Percentiles rank a stretch among this genome's conserved stretches.
phyloP scores from a whole-genome alignment of 2,113 vertebrate species.

The Cygnus atratus region DNA sequence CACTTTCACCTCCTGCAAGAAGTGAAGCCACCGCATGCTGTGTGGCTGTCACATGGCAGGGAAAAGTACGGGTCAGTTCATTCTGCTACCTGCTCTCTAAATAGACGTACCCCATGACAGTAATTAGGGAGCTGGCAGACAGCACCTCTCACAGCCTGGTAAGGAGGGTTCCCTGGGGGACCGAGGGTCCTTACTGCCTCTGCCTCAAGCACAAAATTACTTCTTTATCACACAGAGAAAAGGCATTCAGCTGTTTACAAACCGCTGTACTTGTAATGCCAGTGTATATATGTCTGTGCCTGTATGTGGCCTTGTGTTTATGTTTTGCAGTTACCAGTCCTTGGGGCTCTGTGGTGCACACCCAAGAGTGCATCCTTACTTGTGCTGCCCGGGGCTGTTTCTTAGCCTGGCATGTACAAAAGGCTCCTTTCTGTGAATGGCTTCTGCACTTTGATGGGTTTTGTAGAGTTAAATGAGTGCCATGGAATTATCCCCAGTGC shows the following conservation, averaged over 20 bases:
- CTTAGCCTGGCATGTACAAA: background rate
- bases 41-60: background rate
- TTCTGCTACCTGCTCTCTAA: background rate
- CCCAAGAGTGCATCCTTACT: background rate
- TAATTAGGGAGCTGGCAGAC: background rate
- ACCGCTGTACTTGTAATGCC: background rate
- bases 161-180: background rate
- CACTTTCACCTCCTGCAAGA: background rate
- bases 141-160: background rate
- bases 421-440: background rate
- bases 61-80: background rate
- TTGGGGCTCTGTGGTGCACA: background rate
- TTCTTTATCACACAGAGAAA: background rate
- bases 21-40: accelerated
- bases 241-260: background rate
- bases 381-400: background rate
- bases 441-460: background rate
- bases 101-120: background rate
- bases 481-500: background rate
- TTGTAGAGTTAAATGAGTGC: background rate
- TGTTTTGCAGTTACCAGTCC: background rate
- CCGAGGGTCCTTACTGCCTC: background rate
- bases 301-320: background rate
- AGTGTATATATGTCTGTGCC: background rate
- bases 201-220: accelerated